phyloP scores from a whole-genome alignment of 2,888 invertebrate species.

The Apamea anceps region DNA sequence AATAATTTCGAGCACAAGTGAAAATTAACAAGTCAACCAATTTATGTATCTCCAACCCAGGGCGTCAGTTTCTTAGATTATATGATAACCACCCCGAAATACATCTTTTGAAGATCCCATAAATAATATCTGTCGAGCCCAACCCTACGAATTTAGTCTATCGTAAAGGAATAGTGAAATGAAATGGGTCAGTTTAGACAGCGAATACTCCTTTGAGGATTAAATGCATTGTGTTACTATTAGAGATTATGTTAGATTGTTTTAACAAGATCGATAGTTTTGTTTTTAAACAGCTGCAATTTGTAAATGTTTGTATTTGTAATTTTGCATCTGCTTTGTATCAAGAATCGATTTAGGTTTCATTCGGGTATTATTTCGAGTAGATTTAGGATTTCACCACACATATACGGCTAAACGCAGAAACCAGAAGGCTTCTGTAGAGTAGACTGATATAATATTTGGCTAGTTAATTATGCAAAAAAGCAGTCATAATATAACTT shows the following conservation, averaged over 20 bases:
- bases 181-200: slow-evolving; percentile 63
- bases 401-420: background rate
- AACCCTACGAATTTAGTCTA: slow-evolving; percentile 64
- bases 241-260: slow-evolving; percentile 22
- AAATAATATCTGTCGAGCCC: slow-evolving; percentile 65
- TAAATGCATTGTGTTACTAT: slow-evolving; percentile 42
- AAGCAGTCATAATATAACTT: background rate
- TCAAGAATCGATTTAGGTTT: slow-evolving; percentile 10
- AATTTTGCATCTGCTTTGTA: slow-evolving; percentile 7
- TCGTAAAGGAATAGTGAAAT: slow-evolving; percentile 63
- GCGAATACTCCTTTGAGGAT: slow-evolving; percentile 49
- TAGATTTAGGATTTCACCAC: background rate
- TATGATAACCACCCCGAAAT: slow-evolving; percentile 60
- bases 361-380: background rate
- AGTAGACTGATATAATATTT: background rate
- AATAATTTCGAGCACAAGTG: background rate
- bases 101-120: slow-evolving; percentile 57
- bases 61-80: slow-evolving; percentile 51
- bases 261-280: slow-evolving; percentile 15
- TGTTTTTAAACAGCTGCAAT: slow-evolving; percentile 10
- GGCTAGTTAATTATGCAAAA: no score
- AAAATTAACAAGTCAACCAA: background rate
- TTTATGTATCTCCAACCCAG: slow-evolving; percentile 26
- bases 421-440: background rate
- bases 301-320: slow-evolving; percentile 21